Evolutionary conservation across 2,888 invertebrate species (phyloP).

Genomic region (Baccha elongata): DNA sequence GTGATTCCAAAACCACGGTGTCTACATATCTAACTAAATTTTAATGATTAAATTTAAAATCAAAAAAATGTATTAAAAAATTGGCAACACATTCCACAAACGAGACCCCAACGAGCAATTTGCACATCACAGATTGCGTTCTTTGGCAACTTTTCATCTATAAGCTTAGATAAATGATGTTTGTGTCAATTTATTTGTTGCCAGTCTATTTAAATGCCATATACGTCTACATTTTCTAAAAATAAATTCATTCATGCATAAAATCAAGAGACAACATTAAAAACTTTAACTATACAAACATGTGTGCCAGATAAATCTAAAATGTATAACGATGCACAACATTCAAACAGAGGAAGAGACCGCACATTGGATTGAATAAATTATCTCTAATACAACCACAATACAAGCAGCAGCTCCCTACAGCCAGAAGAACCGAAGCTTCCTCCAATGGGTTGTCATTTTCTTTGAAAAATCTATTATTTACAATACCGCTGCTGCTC

Average conservation of each 20-base stretch:
- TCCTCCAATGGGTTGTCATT: slow-evolving; percentile 49
- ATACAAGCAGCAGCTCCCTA: background rate
- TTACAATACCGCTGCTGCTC: slow-evolving; percentile 40
- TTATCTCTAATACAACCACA: slow-evolving; percentile 25
- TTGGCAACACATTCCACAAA: too few relatives aligned
- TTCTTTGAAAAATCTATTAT: slow-evolving; percentile 55
- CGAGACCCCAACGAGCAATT: too few relatives aligned
- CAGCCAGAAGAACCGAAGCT: background rate
- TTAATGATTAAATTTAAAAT: too few relatives aligned
- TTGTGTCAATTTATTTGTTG: too few relatives aligned
- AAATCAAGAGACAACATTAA: background rate
- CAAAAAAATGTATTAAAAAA: too few relatives aligned
- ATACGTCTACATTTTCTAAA: too few relatives aligned
- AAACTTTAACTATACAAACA: background rate
- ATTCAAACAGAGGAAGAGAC: background rate
- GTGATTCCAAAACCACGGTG: too few relatives aligned
- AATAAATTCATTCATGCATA: slow-evolving; percentile 10
- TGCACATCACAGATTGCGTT: too few relatives aligned
- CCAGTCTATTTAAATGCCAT: too few relatives aligned
- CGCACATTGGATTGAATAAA: slow-evolving; percentile 55
- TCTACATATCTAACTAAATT: too few relatives aligned
- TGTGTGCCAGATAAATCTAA: background rate
- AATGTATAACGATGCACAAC: background rate
- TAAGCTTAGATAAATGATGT: too few relatives aligned
- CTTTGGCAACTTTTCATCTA: too few relatives aligned